Conservation (phyloP, 2,888 invertebrate species). For the Tromatobia lineatoria region DNA sequence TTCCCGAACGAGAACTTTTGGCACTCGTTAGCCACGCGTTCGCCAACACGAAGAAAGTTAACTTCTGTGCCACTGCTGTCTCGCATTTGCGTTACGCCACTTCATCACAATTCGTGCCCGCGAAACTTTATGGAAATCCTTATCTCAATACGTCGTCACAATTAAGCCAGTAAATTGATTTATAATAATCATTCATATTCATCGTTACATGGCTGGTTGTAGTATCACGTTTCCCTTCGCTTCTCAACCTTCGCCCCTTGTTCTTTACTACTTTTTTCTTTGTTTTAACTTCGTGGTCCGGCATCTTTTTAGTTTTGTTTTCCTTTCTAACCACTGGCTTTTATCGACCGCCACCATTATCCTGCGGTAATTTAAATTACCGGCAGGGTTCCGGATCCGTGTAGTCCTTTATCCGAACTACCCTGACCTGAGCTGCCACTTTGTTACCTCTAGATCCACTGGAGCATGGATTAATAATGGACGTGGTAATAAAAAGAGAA, state of each 20-base stretch:
- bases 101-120: constrained; percentile 10
- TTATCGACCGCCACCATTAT: constrained; percentile 55
- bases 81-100: neutral
- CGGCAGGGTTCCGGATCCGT: constrained; percentile 16
- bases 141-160: constrained; percentile 40
- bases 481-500: constrained; percentile 35
- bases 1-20: constrained; percentile 65
- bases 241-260: constrained; percentile 10
- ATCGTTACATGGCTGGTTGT: constrained; percentile 13
- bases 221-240: neutral
- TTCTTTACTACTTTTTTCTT: constrained; percentile 18
- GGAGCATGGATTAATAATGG: constrained; percentile 64
- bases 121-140: constrained; percentile 42
- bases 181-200: constrained; percentile 42
- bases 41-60: constrained; percentile 63
- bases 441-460: constrained; percentile 61
- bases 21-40: constrained; percentile 67
- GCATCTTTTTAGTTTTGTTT: constrained; percentile 60
- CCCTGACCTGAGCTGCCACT: constrained; percentile 45
- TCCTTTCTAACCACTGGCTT: constrained; percentile 44
- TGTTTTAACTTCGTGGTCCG: constrained; percentile 32
- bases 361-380: constrained; percentile 65
- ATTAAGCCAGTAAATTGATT: constrained; percentile 35
- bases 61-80: neutral
- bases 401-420: constrained; percentile 21